Conservation (phyloP, 2,888 invertebrate genomes). For the Limulus polyphemus region DNA sequence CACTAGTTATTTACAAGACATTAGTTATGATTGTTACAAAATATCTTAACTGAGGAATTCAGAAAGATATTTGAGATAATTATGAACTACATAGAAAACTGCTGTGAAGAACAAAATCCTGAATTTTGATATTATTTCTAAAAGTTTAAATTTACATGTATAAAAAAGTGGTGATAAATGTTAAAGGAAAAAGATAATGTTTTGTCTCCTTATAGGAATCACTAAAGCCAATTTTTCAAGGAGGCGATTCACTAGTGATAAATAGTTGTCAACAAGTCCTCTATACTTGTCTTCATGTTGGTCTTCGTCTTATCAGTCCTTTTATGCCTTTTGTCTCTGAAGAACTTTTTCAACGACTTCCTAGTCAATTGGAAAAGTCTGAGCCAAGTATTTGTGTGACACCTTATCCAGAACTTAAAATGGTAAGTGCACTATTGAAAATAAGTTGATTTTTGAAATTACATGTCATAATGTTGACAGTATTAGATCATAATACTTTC, state of each 20-base stretch:
- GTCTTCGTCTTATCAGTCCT: conserved; percentile 74
- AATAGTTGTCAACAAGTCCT: conserved; percentile 56
- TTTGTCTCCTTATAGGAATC: conserved; percentile 52
- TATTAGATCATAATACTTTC: background rate
- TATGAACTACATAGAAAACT: no score
- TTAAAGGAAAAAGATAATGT: background rate
- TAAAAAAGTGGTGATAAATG: no score
- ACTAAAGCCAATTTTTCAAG: conserved; percentile 70
- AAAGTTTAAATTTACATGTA: no score
- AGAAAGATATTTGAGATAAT: no score
- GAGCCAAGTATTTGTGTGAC: conserved; percentile 77
- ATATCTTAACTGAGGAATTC: no score
- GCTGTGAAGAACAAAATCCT: no score
- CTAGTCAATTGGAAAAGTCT: conserved; percentile 39
- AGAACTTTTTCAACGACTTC: conserved; percentile 85
- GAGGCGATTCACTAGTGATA: conserved; percentile 41
- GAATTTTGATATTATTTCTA: no score
- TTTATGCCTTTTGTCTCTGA: conserved; percentile 97
- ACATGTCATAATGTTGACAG: background rate
- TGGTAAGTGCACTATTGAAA: conserved; percentile 30
- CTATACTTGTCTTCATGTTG: conserved; percentile 67
- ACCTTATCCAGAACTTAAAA: conserved; percentile 54
- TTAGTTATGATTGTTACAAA: no score
- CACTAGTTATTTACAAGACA: no score
- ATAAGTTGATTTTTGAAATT: no score